Conservation (phyloP, 2,113 vertebrate species). For the Rhinolophus sinicus region DNA sequence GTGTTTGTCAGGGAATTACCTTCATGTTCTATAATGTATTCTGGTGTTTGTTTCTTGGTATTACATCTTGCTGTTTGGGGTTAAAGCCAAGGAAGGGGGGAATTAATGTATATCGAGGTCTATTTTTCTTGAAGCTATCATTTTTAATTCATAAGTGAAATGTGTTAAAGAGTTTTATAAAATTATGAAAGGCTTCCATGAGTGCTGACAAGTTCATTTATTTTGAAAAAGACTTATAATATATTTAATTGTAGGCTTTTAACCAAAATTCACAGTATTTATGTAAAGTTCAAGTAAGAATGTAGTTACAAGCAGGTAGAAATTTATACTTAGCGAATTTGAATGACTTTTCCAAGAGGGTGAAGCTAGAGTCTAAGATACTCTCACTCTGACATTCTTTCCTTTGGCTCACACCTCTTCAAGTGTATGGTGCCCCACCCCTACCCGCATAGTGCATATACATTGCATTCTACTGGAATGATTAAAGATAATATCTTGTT, state of each 20-base stretch:
- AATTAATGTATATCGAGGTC: not conserved
- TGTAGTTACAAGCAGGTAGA: not conserved
- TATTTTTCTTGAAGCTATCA: slow-evolving; percentile 29
- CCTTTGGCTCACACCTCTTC: not conserved
- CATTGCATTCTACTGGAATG: not conserved
- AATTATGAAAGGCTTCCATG: slow-evolving; percentile 39
- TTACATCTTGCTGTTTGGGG: slow-evolving; percentile 17
- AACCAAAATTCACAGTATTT: slow-evolving; percentile 43
- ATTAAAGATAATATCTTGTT: not conserved
- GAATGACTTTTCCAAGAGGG: not conserved
- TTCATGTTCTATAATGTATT: not conserved
- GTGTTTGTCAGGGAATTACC: not conserved
- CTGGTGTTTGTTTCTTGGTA: slow-evolving; percentile 2
- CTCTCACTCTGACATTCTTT: not conserved
- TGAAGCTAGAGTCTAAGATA: not conserved
- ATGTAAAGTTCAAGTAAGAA: not conserved
- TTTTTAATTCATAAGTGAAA: slow-evolving; percentile 56
- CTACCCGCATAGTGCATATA: no score
- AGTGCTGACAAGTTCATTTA: slow-evolving; percentile 42
- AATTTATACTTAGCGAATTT: not conserved
- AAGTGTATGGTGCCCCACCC: not conserved
- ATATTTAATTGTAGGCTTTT: slow-evolving; percentile 11
- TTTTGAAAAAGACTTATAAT: not conserved
- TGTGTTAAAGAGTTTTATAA: not conserved
- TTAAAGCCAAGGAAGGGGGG: slow-evolving; percentile 41